These are phyloP conservation scores for Hippopotamus amphibius DNA, from an alignment of 2,113 vertebrate species.

Conservation along the genomic window DNA sequence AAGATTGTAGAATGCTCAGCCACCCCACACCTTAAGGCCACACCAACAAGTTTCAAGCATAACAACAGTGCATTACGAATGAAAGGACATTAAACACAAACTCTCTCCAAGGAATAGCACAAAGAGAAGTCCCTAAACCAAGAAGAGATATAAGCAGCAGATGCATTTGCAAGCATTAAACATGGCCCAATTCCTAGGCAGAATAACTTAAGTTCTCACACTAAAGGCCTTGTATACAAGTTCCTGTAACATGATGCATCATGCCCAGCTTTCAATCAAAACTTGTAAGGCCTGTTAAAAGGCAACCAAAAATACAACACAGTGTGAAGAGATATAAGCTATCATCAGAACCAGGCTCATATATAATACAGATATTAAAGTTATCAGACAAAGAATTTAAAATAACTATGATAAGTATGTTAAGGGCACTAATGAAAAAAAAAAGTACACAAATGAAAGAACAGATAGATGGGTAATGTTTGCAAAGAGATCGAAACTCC, in stretches of 20 bases:
- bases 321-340: not conserved
- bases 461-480: not conserved
- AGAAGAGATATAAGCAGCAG: not conserved
- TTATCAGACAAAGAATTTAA: not conserved
- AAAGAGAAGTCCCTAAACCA: not conserved
- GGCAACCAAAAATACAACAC: not conserved
- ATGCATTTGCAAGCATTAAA: not conserved
- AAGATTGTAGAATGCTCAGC: not conserved
- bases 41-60: not conserved
- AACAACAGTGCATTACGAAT: not conserved
- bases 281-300: not conserved
- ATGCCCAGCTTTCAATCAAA: not conserved
- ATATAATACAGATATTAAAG: not conserved
- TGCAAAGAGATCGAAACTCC: not conserved
- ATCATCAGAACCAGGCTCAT: not conserved
- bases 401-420: not conserved
- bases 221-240: not conserved
- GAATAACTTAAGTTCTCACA: not conserved
- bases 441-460: not conserved
- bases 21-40: not conserved
- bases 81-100: not conserved
- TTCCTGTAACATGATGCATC: not conserved
- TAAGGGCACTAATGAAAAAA: not conserved
- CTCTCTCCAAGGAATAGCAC: not conserved
- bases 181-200: not conserved